Evolutionary conservation across 2,113 vertebrate genomes (phyloP).

Genomic region (Corapipo altera): DNA sequence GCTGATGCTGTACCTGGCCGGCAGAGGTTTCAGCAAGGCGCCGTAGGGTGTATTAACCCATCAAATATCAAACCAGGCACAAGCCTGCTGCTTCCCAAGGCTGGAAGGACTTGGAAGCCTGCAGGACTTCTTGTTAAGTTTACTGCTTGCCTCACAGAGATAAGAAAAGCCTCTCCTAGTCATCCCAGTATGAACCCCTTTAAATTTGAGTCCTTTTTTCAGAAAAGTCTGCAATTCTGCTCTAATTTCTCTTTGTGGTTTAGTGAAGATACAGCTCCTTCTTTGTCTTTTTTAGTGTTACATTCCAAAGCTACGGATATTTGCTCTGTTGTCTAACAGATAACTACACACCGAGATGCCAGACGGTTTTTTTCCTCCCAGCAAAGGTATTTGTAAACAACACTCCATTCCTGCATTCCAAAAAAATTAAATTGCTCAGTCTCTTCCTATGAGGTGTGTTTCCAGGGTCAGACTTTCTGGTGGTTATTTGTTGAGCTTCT

Average conservation of each 20-base stretch:
- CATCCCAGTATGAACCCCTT: not conserved
- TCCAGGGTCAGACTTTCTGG: not conserved
- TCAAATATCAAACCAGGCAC: not conserved
- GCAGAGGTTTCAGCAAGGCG: not conserved
- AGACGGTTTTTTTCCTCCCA: not conserved
- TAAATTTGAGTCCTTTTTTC: not conserved
- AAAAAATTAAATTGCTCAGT: not conserved
- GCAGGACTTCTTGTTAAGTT: not conserved
- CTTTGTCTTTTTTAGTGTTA: not conserved
- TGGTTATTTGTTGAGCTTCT: not conserved
- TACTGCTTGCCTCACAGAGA: not conserved
- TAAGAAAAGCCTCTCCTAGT: not conserved
- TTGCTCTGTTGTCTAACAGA: constrained; percentile 17
- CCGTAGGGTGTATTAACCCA: not conserved
- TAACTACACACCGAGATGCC: not conserved
- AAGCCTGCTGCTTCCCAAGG: not conserved
- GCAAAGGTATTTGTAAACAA: constrained; percentile 47
- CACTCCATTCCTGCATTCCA: not conserved
- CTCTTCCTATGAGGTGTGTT: not conserved
- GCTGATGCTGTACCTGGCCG: not conserved
- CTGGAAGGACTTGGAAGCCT: not conserved
- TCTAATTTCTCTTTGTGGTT: not conserved
- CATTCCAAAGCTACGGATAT: not conserved
- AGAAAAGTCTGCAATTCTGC: not conserved
- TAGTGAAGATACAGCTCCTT: not conserved